Conservation (phyloP, 2,797 vertebrate genomes). For the Poecile montanus region DNA sequence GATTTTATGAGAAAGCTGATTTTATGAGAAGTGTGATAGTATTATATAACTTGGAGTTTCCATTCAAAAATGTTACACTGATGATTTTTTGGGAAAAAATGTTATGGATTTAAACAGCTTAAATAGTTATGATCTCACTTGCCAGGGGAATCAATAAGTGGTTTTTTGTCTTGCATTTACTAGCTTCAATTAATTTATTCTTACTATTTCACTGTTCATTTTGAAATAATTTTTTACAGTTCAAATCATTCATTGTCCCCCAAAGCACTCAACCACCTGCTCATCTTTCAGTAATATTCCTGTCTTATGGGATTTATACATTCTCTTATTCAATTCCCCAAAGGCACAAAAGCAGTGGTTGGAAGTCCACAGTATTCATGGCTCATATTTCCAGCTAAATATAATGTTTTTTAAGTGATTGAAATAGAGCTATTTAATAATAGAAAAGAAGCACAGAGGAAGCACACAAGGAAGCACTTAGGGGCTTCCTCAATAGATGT, state of each 20-base stretch:
- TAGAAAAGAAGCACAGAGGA: slow-evolving; percentile 7
- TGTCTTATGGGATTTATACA: background rate
- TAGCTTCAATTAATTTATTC: background rate
- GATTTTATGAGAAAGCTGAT: background rate
- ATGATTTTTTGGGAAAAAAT: background rate
- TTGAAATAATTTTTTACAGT: background rate
- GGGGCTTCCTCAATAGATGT: background rate
- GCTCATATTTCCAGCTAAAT: background rate
- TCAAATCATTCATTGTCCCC: background rate
- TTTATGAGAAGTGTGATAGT: background rate
- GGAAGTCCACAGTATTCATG: background rate
- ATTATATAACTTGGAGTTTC: background rate
- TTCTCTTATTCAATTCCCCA: background rate
- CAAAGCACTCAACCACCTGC: background rate
- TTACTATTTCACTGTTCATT: background rate
- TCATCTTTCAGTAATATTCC: background rate
- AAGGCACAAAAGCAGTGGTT: background rate
- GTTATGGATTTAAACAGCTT: background rate
- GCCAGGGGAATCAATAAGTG: background rate
- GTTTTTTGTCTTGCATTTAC: background rate
- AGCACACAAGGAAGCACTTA: background rate
- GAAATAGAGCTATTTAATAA: slow-evolving; percentile 10
- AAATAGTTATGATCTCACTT: background rate
- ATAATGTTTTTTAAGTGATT: slow-evolving; percentile 9
- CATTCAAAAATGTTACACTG: background rate